Conservation (phyloP, 2,113 vertebrate species). For the Phylloscopus trochilus region DNA sequence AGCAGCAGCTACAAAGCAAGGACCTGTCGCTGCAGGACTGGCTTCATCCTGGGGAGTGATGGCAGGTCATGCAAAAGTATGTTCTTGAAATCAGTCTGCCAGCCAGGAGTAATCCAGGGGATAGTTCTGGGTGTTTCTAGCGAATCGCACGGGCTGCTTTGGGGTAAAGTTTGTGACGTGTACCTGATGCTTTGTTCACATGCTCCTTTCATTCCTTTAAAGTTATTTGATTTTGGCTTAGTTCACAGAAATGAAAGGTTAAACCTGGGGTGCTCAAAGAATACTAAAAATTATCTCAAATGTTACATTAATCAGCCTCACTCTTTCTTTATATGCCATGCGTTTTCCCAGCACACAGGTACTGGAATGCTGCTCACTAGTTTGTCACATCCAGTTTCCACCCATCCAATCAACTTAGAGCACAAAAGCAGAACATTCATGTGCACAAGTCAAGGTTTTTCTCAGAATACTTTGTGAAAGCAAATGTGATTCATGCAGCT, state of each 20-base stretch:
- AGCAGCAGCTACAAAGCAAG: conserved; percentile 91
- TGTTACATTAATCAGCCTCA: background rate
- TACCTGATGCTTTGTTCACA: background rate
- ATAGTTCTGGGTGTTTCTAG: background rate
- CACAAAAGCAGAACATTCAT: background rate
- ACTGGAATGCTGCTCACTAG: background rate
- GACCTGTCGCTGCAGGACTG: conserved; percentile 91
- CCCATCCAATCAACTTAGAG: background rate
- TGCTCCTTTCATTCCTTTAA: background rate
- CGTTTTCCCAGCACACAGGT: background rate
- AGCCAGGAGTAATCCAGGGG: background rate
- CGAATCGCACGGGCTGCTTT: background rate
- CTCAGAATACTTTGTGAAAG: background rate
- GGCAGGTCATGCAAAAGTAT: conserved; percentile 96
- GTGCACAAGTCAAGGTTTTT: background rate
- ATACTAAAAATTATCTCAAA: background rate
- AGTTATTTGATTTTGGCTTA: background rate
- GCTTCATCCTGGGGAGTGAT: conserved; percentile 87
- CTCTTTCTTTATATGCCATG: background rate
- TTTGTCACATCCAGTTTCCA: background rate
- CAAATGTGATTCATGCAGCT: background rate
- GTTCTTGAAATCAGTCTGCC: conserved; percentile 65
- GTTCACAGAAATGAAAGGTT: background rate
- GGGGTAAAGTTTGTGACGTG: background rate
- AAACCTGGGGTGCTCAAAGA: background rate